Base-by-base conservation (phyloP, 1,140 invertebrate genomes). In the Ectropis grisescens region DNA sequence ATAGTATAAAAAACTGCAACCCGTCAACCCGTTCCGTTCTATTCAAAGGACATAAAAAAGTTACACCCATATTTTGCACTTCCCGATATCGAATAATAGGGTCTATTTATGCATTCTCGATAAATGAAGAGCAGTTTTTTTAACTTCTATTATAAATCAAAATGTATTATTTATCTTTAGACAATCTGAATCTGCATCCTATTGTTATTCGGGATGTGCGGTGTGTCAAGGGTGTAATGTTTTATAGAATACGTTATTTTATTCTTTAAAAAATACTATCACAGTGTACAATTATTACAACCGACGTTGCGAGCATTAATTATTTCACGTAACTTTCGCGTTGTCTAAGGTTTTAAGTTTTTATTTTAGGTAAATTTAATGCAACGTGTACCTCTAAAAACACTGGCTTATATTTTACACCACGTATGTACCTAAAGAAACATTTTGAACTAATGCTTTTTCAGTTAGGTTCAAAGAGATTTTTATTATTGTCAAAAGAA, bases 111-210 rank as follows among this genome's bases (percentile, higher is more conserved):
- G 72, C 71, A 79, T 76, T 78, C 61, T 70, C 72, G 48, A 78
- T 81, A 78, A 71, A 76, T 75, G 76, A 76, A 78, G 72, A 75
- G 76, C 76, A 69, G 72, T 76, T 78, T n/a, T n/a, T 74, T 78
- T 76, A 70, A 72, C 66, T 56, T 72, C 59, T 51, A 76, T 81
- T 81, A 78, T 81, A 78, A 78, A 81, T 81, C 75, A 81, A 76
- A 81, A 75, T 78, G 72, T 81, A 81, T 81, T 81, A 81, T 81
- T 81, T 81, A 78, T 81, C 72, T 80, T 75, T 74, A 66, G 58
- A 76, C 62, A 70, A 70, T 62, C 61, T 39, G 58, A 78, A 78
- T 81, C 76, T 81, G 76, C 76, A 81, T 81, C 76, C 76, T 52
- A 78, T 81, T 81, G 76, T 81, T 72, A 69, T 69, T 69, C 61